Evolutionary conservation across 92 coral and sea anemone species (phyloP).

Genomic region (Zoanthus solanderi): DNA sequence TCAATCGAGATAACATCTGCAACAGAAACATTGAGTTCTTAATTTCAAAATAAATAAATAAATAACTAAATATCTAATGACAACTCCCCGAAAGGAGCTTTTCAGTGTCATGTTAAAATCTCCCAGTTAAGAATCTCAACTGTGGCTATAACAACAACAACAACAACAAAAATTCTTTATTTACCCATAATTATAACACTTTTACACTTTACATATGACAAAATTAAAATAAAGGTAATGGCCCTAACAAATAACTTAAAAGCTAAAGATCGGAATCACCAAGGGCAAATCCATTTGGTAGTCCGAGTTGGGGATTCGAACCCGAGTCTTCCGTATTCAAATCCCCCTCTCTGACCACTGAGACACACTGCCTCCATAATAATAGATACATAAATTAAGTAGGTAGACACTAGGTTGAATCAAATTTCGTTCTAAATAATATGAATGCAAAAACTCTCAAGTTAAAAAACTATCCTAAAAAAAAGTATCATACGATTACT

Average conservation of each 20-base stretch:
- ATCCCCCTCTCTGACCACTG: too few relatives aligned
- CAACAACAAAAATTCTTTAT: too few relatives aligned
- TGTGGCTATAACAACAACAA: too few relatives aligned
- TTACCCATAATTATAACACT: too few relatives aligned
- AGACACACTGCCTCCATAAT: neutral
- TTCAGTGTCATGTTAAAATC: neutral
- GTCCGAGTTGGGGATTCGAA: neutral
- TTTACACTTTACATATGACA: too few relatives aligned
- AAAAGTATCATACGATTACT: neutral
- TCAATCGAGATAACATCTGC: conserved; percentile 18
- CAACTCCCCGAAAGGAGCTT: neutral
- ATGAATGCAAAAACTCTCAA: neutral
- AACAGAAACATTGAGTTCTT: neutral
- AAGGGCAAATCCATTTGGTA: too few relatives aligned
- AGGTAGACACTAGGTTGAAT: neutral
- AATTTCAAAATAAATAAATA: neutral
- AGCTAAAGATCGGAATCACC: neutral
- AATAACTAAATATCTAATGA: neutral
- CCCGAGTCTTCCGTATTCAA: too few relatives aligned
- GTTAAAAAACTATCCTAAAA: neutral
- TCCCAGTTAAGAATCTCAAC: too few relatives aligned
- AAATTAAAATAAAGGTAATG: too few relatives aligned
- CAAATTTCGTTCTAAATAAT: neutral
- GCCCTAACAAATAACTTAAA: too few relatives aligned
- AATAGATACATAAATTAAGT: neutral